These are phyloP conservation scores for Triplophysa siluroides DNA, from an alignment of 2,113 vertebrate species.

Conservation along the genomic window DNA sequence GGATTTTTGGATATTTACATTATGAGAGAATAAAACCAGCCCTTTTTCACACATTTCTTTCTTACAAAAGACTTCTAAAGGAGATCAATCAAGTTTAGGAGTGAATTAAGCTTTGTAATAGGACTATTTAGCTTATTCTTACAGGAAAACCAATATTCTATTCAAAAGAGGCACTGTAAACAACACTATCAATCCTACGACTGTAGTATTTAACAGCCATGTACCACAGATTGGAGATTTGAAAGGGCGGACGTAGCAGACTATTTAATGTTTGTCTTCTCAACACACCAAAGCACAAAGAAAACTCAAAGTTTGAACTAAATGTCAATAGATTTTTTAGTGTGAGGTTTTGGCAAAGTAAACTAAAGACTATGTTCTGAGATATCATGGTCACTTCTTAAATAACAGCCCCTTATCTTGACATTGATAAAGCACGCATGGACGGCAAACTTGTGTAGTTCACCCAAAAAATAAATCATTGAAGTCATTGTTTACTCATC, in stretches of 20 bases:
- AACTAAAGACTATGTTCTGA: constrained; percentile 3
- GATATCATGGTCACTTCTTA: neutral
- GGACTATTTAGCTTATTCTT: neutral
- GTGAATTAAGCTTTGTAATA: too few relatives aligned
- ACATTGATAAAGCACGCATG: neutral
- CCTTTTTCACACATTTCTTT: too few relatives aligned
- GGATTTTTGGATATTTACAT: too few relatives aligned
- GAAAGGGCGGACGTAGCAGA: neutral
- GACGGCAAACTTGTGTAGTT: neutral
- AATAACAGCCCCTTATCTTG: neutral
- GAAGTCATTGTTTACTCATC: neutral
- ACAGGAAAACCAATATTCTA: neutral
- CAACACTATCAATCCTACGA: neutral
- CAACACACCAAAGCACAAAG: constrained; percentile 1
- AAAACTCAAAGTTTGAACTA: constrained; percentile 34
- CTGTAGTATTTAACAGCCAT: neutral
- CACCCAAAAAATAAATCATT: neutral
- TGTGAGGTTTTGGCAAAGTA: neutral
- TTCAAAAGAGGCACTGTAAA: neutral
- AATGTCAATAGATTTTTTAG: neutral
- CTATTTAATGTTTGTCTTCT: neutral
- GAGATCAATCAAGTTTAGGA: too few relatives aligned
- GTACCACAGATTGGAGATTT: constrained; percentile 5
- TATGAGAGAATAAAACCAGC: too few relatives aligned
- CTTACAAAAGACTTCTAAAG: too few relatives aligned